These are phyloP conservation scores for Bacillus rossius DNA, from an alignment of 1,140 invertebrate genomes.

Conservation along the genomic window DNA sequence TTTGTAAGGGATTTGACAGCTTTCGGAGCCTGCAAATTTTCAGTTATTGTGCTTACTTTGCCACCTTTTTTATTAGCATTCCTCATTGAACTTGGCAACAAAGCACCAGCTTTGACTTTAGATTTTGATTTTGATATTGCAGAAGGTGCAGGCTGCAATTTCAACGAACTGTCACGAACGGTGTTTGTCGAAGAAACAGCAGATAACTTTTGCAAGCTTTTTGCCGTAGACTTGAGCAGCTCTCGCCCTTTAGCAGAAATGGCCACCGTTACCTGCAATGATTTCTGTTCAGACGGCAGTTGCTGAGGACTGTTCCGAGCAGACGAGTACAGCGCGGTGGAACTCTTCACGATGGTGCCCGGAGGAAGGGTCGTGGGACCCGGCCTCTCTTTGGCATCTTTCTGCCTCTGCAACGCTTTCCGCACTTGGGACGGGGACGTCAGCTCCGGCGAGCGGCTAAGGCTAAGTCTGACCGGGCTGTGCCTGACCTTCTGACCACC, in stretches of 20 bases:
- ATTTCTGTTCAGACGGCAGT: constrained; percentile 38
- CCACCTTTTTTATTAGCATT: background rate
- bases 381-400: constrained; percentile 25
- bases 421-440: constrained; percentile 53
- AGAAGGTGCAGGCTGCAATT: constrained; percentile 22
- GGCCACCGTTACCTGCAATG: constrained; percentile 40
- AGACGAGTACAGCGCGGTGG: constrained; percentile 38
- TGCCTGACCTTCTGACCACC: too few species aligned
- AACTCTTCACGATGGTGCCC: constrained; percentile 40
- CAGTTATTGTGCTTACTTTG: background rate
- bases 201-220: constrained; percentile 31
- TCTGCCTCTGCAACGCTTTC: constrained; percentile 46
- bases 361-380: constrained; percentile 27
- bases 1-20: background rate
- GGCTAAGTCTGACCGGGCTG: constrained; percentile 18
- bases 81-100: background rate
- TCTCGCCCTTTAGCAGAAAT: constrained; percentile 46
- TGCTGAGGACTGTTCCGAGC: constrained; percentile 22
- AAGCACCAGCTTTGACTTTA: constrained; percentile 2
- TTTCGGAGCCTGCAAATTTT: too few species aligned
- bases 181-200: constrained; percentile 15
- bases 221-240: background rate
- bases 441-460: constrained; percentile 47
- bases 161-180: constrained; percentile 7
- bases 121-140: constrained; percentile 17